These are phyloP conservation scores for Pluvialis apricaria DNA, from an alignment of 2,113 vertebrate species.

Conservation along the genomic window DNA sequence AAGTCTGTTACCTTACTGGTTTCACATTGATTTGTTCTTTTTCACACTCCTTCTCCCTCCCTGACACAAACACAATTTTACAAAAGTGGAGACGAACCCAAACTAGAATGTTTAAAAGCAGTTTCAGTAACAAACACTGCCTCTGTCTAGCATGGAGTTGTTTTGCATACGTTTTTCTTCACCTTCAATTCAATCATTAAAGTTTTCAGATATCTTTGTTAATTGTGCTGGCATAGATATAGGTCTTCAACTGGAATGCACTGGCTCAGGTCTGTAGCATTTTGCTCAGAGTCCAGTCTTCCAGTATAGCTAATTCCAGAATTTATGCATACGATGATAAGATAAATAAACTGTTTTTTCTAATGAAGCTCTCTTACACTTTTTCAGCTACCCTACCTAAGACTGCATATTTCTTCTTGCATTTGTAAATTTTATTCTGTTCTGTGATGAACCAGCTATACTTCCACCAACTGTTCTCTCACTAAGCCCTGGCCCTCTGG, in stretches of 20 bases:
- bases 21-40: not conserved
- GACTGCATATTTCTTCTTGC: not conserved
- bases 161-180: not conserved
- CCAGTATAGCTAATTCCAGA: not conserved
- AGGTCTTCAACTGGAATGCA: not conserved
- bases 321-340: not conserved
- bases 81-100: not conserved
- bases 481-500: not conserved
- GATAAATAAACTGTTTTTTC: not conserved
- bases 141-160: not conserved
- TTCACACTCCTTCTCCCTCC: not conserved
- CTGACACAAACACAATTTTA: not conserved
- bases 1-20: not conserved
- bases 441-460: not conserved
- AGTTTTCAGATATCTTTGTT: not conserved
- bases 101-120: not conserved
- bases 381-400: not conserved
- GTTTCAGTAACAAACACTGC: not conserved
- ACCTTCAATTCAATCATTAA: not conserved
- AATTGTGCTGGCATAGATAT: not conserved
- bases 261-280: not conserved
- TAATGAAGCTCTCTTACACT: not conserved
- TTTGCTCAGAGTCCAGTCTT: not conserved
- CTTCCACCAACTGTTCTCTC: not conserved
- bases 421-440: not conserved